Evolutionary conservation across 2,113 vertebrate species (phyloP).

Genomic region (Oxyura jamaicensis): DNA sequence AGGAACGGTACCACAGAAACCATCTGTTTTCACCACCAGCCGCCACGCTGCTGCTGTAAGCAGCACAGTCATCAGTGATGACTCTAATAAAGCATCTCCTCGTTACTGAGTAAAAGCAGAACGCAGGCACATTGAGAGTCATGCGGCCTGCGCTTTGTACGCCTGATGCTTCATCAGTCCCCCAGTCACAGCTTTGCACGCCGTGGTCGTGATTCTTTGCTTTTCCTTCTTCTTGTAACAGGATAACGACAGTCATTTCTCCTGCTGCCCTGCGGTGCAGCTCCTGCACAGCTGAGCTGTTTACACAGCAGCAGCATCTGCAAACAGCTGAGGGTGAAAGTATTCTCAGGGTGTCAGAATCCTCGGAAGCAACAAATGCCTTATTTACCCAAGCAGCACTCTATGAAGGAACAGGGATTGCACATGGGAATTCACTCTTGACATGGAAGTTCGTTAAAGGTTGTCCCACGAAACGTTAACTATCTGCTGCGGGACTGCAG

Average conservation of each 20-base stretch:
- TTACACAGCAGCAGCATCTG: not conserved
- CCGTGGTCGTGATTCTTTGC: accelerated
- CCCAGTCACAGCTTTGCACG: accelerated
- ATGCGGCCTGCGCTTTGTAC: accelerated
- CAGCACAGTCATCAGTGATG: not conserved
- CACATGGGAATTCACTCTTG: not conserved
- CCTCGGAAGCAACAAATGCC: not conserved
- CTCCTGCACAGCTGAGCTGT: not conserved
- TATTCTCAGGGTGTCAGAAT: not conserved
- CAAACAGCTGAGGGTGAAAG: not conserved
- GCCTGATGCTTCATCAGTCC: accelerated
- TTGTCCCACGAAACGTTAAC: slow-evolving; percentile 15
- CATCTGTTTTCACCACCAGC: not conserved
- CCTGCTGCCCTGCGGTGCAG: not conserved
- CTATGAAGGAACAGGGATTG: not conserved
- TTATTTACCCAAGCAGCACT: not conserved
- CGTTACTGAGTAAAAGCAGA: not conserved
- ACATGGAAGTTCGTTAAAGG: not conserved
- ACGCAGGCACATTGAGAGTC: accelerated
- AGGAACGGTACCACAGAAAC: accelerated
- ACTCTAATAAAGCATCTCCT: not conserved
- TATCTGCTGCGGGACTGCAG: not conserved
- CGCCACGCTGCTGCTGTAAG: not conserved
- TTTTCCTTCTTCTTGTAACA: accelerated
- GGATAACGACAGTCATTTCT: not conserved